A percentile compares a stretch with the other conserved stretches of the same genome.
Conservation (phyloP, 1,140 invertebrate genomes). For the Drosophila sechellia region DNA sequence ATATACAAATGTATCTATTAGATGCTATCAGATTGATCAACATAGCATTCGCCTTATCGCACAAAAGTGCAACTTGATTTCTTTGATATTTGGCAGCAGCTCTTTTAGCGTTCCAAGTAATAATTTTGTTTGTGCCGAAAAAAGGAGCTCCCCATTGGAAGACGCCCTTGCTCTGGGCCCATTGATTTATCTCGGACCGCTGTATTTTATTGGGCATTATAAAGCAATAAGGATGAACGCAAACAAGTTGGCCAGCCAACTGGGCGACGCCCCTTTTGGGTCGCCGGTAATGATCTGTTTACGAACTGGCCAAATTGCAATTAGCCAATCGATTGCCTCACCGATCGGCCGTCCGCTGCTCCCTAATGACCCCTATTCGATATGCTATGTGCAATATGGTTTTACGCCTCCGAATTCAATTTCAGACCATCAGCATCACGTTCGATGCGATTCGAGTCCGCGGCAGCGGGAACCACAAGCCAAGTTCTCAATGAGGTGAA, state of each 20-base stretch:
- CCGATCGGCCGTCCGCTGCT: background rate
- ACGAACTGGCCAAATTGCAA: constrained; percentile 31
- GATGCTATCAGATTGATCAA: too few species aligned
- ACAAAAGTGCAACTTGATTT: too few species aligned
- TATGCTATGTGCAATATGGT: constrained; percentile 28
- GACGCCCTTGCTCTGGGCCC: constrained; percentile 16
- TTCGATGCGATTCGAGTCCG: constrained; percentile 19
- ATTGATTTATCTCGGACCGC: constrained; percentile 44
- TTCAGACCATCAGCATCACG: constrained; percentile 23
- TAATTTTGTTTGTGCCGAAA: background rate
- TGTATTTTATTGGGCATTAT: constrained; percentile 59
- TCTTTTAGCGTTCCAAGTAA: background rate
- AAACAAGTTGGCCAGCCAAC: constrained; percentile 55
- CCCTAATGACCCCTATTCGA: constrained; percentile 49
- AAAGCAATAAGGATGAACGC: constrained; percentile 67
- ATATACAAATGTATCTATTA: too few species aligned
- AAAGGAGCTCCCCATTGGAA: background rate
- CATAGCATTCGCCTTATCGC: too few species aligned
- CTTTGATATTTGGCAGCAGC: too few species aligned
- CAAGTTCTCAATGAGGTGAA: constrained; percentile 1
- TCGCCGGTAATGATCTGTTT: constrained; percentile 58
- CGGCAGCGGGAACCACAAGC: constrained; percentile 11
- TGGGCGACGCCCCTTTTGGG: constrained; percentile 43
- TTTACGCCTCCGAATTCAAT: constrained; percentile 61
- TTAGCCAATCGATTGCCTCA: constrained; percentile 34